A percentile compares a stretch with the other conserved stretches of the same genome.
These are phyloP conservation scores for Dinocampus coccinellae DNA, from an alignment of 2,888 invertebrate genomes.

Conservation along the genomic window DNA sequence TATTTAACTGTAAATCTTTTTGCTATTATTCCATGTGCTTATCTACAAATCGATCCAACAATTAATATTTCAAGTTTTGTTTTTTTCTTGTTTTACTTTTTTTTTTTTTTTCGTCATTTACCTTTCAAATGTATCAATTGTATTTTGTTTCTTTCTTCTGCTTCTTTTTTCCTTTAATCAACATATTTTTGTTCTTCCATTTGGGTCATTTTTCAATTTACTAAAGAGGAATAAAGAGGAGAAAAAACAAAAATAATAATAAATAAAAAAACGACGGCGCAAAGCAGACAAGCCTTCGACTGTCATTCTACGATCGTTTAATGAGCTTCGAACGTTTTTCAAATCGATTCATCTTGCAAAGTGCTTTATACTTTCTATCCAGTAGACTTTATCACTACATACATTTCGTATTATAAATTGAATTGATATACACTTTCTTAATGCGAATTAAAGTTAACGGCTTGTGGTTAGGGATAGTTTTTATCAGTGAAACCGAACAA, in stretches of 20 bases:
- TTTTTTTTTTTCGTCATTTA: conserved; percentile 13
- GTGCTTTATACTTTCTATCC: not conserved
- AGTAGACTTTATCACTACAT: conserved; percentile 17
- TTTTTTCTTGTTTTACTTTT: conserved; percentile 19
- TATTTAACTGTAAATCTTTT: conserved; percentile 42
- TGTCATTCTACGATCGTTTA: conserved; percentile 12
- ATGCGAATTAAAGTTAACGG: conserved; percentile 25
- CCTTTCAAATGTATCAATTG: no score
- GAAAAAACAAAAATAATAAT: no score
- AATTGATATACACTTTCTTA: conserved; percentile 25
- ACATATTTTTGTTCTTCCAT: no score
- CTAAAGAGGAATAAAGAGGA: no score
- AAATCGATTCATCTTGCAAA: conserved; percentile 18
- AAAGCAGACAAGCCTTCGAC: not conserved
- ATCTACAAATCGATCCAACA: conserved; percentile 51
- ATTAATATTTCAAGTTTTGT: conserved; percentile 52
- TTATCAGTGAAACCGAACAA: conserved; percentile 21
- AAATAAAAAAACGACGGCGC: not conserved
- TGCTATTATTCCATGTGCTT: conserved; percentile 59
- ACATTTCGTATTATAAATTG: conserved; percentile 20
- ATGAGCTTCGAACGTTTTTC: conserved; percentile 24
- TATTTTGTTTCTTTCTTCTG: conserved; percentile 13
- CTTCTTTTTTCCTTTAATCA: no score
- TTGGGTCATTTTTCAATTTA: no score
- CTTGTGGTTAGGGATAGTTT: conserved; percentile 16